A percentile compares a stretch with the other conserved stretches of the same genome.
Evolutionary conservation across 2,113 vertebrate species (phyloP).

Genomic region (Gobius niger): DNA sequence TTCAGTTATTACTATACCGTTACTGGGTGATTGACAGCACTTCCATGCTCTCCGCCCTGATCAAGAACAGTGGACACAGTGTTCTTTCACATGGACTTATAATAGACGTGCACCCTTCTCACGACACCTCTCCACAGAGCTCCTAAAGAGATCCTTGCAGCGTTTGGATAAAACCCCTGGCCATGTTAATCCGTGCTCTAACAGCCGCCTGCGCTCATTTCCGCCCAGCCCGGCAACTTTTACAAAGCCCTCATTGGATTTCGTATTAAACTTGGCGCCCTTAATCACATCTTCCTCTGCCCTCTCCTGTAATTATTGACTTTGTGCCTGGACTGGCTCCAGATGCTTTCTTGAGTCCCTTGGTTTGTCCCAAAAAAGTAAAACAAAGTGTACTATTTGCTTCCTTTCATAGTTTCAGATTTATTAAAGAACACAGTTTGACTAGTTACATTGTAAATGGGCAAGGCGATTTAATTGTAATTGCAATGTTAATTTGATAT

Average conservation of each 20-base stretch:
- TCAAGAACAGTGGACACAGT: neutral
- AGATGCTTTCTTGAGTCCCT: constrained; percentile 11
- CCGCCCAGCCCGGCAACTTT: constrained; percentile 15
- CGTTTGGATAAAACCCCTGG: constrained; percentile 14
- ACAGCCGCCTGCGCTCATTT: neutral
- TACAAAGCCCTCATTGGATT: constrained; percentile 11
- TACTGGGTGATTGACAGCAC: neutral
- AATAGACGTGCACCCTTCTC: constrained; percentile 37
- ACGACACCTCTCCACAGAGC: neutral
- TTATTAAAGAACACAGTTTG: too few species aligned
- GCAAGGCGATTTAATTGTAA: too few species aligned
- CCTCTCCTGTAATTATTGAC: constrained; percentile 26
- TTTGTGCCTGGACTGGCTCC: neutral
- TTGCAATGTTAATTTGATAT: too few species aligned
- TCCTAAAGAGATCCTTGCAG: constrained; percentile 40
- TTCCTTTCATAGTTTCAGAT: too few species aligned
- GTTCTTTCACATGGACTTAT: neutral
- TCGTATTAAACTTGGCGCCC: constrained; percentile 12
- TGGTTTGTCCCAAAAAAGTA: neutral
- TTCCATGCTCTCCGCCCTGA: neutral
- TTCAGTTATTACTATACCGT: too few species aligned
- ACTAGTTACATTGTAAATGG: too few species aligned
- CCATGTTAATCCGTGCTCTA: neutral
- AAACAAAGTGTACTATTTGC: too few species aligned
- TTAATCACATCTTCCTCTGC: constrained; percentile 17